phyloP scores from a whole-genome alignment of 2,797 vertebrate species.

The Spinus pinus region DNA sequence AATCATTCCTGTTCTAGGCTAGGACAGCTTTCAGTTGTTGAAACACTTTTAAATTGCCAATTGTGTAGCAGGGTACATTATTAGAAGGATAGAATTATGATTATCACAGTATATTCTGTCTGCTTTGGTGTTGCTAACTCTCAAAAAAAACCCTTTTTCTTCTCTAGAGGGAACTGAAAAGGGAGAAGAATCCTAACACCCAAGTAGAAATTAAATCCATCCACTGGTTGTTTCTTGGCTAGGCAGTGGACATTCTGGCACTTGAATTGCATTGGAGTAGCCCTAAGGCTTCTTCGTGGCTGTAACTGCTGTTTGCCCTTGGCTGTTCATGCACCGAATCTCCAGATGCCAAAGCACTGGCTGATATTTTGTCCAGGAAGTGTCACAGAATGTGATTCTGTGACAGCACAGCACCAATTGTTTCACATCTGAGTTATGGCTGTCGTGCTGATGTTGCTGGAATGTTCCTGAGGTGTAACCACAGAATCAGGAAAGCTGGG shows the following conservation, averaged over 20 bases:
- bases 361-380: not conserved
- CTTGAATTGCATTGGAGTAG: not conserved
- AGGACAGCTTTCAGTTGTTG: not conserved
- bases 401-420: not conserved
- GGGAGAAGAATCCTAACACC: not conserved
- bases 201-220: not conserved
- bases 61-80: not conserved
- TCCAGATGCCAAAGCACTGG: not conserved
- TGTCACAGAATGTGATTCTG: not conserved
- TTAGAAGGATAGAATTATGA: not conserved
- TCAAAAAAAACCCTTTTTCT: rapidly evolving
- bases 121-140: not conserved
- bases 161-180: not conserved
- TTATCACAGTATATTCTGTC: not conserved
- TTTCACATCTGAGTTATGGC: not conserved
- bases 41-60: not conserved
- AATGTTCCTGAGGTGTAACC: not conserved
- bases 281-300: not conserved
- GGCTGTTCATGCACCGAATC: not conserved
- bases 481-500: not conserved
- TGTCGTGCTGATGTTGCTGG: not conserved
- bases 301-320: not conserved
- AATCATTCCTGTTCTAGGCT: not conserved
- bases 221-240: not conserved
- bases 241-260: not conserved